Evolutionary conservation across 2,888 invertebrate genomes (phyloP).

Genomic region (Resseliella maxima): DNA sequence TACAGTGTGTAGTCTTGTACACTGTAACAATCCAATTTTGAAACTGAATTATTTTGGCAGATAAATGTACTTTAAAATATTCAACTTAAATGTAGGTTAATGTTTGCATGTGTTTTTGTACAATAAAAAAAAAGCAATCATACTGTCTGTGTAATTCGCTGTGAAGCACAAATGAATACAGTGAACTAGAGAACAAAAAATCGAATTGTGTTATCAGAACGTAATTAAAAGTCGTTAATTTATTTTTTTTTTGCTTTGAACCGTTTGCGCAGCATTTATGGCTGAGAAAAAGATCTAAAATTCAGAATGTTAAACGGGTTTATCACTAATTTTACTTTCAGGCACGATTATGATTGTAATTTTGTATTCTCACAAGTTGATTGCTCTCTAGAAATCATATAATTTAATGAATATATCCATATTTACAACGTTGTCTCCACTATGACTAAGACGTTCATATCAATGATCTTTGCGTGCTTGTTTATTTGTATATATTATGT

Average conservation of each 20-base stretch:
- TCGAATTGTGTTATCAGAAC: slow-evolving; percentile 28
- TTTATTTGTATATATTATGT: not conserved
- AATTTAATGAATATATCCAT: not conserved
- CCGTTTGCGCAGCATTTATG: not conserved
- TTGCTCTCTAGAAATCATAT: not conserved
- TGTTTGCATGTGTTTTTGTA: not conserved
- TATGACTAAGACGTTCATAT: not conserved
- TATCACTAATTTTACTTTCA: not conserved
- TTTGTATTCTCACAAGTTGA: not conserved
- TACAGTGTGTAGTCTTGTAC: not conserved
- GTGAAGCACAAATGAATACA: not conserved
- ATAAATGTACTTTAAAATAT: not conserved
- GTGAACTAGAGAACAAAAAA: not conserved
- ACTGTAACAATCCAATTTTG: not conserved
- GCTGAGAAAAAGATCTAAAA: not conserved
- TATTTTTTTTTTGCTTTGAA: not conserved
- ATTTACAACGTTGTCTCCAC: no score
- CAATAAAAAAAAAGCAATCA: not conserved
- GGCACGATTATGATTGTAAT: not conserved
- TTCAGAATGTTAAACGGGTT: not conserved
- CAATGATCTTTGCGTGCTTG: no score
- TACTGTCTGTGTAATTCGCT: no score
- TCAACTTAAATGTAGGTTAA: not conserved
- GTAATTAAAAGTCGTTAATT: not conserved
- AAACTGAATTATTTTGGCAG: not conserved